A percentile compares a stretch with the other conserved stretches of the same genome.
Conservation (phyloP, 2,113 vertebrate genomes). For the Grus americana region DNA sequence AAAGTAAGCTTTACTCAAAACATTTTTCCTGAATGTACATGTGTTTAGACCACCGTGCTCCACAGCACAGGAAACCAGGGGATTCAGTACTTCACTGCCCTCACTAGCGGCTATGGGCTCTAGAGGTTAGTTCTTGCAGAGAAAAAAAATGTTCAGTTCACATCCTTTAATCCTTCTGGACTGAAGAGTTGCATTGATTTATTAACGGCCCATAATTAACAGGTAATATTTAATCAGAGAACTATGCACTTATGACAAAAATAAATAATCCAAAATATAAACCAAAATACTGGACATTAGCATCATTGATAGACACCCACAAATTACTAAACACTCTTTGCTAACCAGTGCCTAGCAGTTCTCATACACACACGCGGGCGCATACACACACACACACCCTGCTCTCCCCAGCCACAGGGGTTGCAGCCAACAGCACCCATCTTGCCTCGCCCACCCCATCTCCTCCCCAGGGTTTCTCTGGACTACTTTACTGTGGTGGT, state of each 20-base stretch:
- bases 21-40: neutral
- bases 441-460: rapidly evolving
- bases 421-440: rapidly evolving
- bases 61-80: neutral
- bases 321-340: neutral
- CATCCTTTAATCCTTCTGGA: neutral
- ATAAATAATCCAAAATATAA: neutral
- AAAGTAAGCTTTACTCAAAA: neutral
- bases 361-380: rapidly evolving
- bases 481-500: neutral
- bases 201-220: neutral
- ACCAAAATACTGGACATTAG: neutral
- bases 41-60: neutral
- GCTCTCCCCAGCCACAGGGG: rapidly evolving
- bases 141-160: neutral
- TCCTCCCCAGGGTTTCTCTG: neutral
- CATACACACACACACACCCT: rapidly evolving
- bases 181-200: neutral
- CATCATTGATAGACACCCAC: rapidly evolving
- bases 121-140: neutral
- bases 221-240: neutral
- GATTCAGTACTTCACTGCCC: neutral
- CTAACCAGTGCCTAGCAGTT: neutral
- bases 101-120: neutral
- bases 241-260: neutral